Evolutionary conservation across 1,140 invertebrate species (phyloP), one percentile per base, ranked within the genome.

Genomic region (Daktulosphaira vitifoliae): DNA sequence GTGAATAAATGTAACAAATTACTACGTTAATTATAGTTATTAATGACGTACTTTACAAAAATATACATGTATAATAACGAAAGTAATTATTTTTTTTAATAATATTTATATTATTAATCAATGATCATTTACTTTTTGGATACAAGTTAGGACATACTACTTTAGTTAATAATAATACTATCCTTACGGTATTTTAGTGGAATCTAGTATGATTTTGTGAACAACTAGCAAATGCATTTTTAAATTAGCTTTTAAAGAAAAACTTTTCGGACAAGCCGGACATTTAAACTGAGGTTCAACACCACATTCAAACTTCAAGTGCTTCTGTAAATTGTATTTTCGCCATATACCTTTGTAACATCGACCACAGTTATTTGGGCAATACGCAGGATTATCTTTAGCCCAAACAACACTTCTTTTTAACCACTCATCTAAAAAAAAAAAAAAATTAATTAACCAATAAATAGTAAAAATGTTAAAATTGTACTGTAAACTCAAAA

Each of bases 221-320:
- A 68, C 67, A 1, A 64, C 53, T 11, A 52, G 29, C 54, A 74
- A 65, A 67, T 75, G 74, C n/a, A 54, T 67, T 68, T 71, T 71
- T 3, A 75, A 65, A 51, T 70, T 72, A 16, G 67, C 68, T 54
- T 74, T 75, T 25, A 73, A 72, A 64, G 78, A 76, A 6, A 73
- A 71, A 39, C 71, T 72, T 56, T 78, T 77, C 52, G 67, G 25
- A 67, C 80, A 81, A 33, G 76, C 70, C 0, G 74, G 74, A 69
- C 80, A 81, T 29, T 72, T 70, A 70, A 79, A 81, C 13, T 76
- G 72, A 16, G 80, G 79, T 48, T 75, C 74, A 46, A 79, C 78
- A 29, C 79, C 78, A 67, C 80, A 82, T 54, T 81, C 80, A 54
- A 78, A 78, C 23, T 76, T 74, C n/a, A 80, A 71, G 67, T 82